Base-by-base conservation (phyloP, 2,888 invertebrate species). In the Acholoe squamosa region DNA sequence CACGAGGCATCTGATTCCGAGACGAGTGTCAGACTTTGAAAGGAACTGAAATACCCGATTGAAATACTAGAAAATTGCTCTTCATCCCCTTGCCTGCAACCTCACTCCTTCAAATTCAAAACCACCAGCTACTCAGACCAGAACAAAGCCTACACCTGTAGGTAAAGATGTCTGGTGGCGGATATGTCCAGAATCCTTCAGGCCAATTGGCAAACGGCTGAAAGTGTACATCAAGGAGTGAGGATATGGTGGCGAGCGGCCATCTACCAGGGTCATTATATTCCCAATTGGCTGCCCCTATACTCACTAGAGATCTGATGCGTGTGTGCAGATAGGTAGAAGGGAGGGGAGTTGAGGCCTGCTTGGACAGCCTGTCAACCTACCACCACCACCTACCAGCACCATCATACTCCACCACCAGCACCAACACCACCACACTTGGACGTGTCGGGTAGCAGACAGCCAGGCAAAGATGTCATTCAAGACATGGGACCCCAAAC, bases 211-310 rank as follows among this genome's bases (percentile, higher is more conserved):
- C n/a, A 84, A 84, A 22, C n/a, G 84, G 22, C 43, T 84, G 84
- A 28, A 19, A 84, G 84, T 84, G 84, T 84, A 33, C 84, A 84
- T 43, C 84, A 34, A 16, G 5, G 84, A n/a, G 33, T 43, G 22
- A 28, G 84, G 43, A 16, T 14, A 25, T 71, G 71, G 12, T 71
- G 28, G 71, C 25, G 28, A 71, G 71, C 28, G 71, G 71, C 71
- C 28, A 19, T 43, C 84, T 3, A 22, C 5, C 34, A 51, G 16
- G 43, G 84, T 34, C 43, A 28, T 28, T 19, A 77, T 22, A 33
- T 14, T 22, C 43, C 84, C 19, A 84, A 84, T 84, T 84, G 84
- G 84, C 84, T 43, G 84, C 84, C 33, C 34, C 84, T 84, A 51
- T 61, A n/a, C 33, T 77, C 31, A 77, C 34, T 25, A 19, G 54